Base-by-base conservation (phyloP, 1,140 invertebrate genomes). In the Drosophila suzukii region DNA sequence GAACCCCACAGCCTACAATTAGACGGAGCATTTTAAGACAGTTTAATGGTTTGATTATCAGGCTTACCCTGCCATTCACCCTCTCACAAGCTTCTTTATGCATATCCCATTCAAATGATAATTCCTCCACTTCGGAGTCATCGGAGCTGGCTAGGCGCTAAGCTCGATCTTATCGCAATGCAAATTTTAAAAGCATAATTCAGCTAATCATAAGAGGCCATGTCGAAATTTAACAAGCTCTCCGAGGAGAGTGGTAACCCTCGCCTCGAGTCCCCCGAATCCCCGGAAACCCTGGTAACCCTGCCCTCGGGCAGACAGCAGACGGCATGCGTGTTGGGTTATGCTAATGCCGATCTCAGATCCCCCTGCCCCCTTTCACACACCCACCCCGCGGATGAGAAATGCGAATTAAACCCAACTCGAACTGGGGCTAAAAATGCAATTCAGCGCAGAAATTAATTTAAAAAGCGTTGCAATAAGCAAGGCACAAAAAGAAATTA, bases 171-270 rank as follows among this genome's bases (percentile, higher is more conserved):
- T 86, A 86, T 86, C 82, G 66, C 47, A 68, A 83, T 88, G 79
- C 79, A 86, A 86, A 86, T 78, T 83, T 67, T 68, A 56, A 78
- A 24, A 70, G 75, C 78, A 88, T 88, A 88, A 83, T 88, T 86
- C 79, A 88, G 79, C 82, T 86, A 86, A 86, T 86, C 82, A 88
- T 88, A 86, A 86, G 79, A 88, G 83, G 59, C 79, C 82, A 66
- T 86, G 82, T 86, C 75, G 56, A 86, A 88, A 78, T 68, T 82
- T 68, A 86, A 88, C 83, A 78, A 83, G 82, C 66, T 47, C 53
- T 47, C 34, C 36, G 46, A 43, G 46, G 17, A 46, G 17, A 36
- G 44, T 46, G 15, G 6, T 41, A 12, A 7, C 43, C 11, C 24
- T 30, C 34, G 11, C 17, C 62, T n/a, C 24, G 36, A 30, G 66